phyloP scores from a whole-genome alignment of 2,888 invertebrate species.

The Parnassius orleans region DNA sequence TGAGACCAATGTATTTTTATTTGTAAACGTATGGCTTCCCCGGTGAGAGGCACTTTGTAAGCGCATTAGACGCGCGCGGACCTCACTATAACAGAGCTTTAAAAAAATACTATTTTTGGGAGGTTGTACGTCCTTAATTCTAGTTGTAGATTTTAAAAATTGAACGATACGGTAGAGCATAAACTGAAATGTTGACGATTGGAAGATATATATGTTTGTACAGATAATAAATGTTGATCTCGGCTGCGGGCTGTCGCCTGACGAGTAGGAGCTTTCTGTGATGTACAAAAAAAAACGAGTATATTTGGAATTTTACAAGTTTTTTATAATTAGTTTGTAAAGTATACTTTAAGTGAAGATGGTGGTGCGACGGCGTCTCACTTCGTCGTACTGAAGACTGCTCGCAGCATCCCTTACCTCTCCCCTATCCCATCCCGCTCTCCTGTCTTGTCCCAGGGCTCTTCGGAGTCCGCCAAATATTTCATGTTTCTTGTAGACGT shows the following conservation, averaged over 20 bases:
- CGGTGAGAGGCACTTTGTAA: constrained; percentile 36
- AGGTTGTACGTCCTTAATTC: constrained; percentile 54
- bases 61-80: constrained; percentile 33
- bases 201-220: constrained; percentile 76
- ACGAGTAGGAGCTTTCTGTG: constrained; percentile 67
- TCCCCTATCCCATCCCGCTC: constrained; percentile 38
- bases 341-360: constrained; percentile 76
- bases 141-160: constrained; percentile 71
- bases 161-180: constrained; percentile 62
- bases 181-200: constrained; percentile 67
- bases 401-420: constrained; percentile 56
- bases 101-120: constrained; percentile 47
- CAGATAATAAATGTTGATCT: constrained; percentile 74
- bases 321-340: constrained; percentile 80
- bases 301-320: constrained; percentile 80
- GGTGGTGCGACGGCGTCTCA: constrained; percentile 45
- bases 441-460: constrained; percentile 48
- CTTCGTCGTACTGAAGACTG: constrained; percentile 51
- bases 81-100: constrained; percentile 61
- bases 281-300: constrained; percentile 77
- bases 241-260: constrained; percentile 65
- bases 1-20: constrained; percentile 75
- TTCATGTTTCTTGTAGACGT: constrained; percentile 35
- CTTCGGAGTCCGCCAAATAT: constrained; percentile 39
- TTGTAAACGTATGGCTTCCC: constrained; percentile 50